These are phyloP conservation scores for Ptychodera flava DNA, from an alignment of 35 echinoderm and acorn worm genomes.

Conservation along the genomic window DNA sequence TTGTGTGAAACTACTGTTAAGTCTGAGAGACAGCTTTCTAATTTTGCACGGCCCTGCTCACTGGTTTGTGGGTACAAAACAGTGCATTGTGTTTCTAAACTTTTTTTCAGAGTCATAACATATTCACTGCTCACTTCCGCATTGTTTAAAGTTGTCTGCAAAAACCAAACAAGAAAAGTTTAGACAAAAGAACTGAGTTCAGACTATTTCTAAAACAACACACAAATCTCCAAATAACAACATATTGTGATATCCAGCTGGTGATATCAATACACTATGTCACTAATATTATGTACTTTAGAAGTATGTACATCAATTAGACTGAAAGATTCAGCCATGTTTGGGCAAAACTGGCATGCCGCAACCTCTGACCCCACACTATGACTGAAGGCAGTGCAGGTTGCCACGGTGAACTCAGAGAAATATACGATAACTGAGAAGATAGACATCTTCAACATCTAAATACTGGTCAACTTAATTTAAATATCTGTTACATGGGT, in stretches of 20 bases:
- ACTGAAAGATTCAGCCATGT: no score
- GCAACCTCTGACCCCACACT: no score
- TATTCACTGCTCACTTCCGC: slow-evolving; percentile 93
- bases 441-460: no score
- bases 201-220: not conserved
- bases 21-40: slow-evolving; percentile 84
- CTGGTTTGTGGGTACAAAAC: slow-evolving; percentile 43
- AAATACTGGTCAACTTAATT: no score
- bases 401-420: no score
- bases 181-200: slow-evolving; percentile 3
- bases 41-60: slow-evolving; percentile 64
- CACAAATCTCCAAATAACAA: not conserved
- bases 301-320: no score
- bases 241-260: no score
- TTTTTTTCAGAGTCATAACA: slow-evolving; percentile 69
- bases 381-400: no score
- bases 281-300: not conserved
- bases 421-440: no score
- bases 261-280: no score
- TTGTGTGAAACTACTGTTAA: slow-evolving; percentile 70
- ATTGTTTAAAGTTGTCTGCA: slow-evolving; percentile 93
- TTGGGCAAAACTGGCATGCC: no score
- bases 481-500: no score
- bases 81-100: slow-evolving; percentile 58
- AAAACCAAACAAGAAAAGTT: slow-evolving; percentile 8